Base-by-base conservation (phyloP, 2,113 vertebrate genomes). In the Laterallus jamaicensis region DNA sequence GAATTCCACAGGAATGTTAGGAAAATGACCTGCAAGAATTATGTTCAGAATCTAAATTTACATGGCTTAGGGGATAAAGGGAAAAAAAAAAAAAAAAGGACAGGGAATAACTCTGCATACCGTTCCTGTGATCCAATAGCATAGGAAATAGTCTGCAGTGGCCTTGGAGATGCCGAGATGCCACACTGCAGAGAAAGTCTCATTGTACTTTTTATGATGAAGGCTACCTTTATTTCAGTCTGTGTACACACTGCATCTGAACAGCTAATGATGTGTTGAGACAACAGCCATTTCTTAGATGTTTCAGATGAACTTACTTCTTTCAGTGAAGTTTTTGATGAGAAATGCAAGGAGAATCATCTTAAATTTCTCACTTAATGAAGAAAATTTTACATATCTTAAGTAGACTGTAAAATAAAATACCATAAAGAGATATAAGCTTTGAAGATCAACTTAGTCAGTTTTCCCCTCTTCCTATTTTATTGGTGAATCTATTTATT, bases 241-340 rank as follows among this genome's bases (percentile, higher is more conserved):
- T 0, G 0, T n/a, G 67, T 60, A 44, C 49, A 52, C 5, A 4
- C 37, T 58, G 47, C n/a, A 19, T 64, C 54, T 62, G 64, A 83
- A 13, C 70, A 80, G 6, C 26, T 49, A 32, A 32, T 5, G 8
- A 32, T 17, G 29, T 29, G 12, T 28, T 69, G 21, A 83, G 40
- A 73, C 9, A 52, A 18, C 5, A 88, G 49, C 11, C 37, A 68
- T 35, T 19, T 78, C 31, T 55, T 39, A 76, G 49, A 52, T 68
- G 13, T n/a, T 73, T 52, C 62, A 60, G 54, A 90, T 55, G 6
- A 86, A 47, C 4, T 60, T 68, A 29, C 2, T 86, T 58, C 15
- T 88, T 77, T 64, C 76, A 69, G 14, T 63, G n/a, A 74, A 19
- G 13, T 19, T 69, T 83, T 69, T 70, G 3, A 74, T 55, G 7